These are phyloP conservation scores for Phymatocera aterrima DNA, from an alignment of 2,888 invertebrate genomes.

Conservation along the genomic window DNA sequence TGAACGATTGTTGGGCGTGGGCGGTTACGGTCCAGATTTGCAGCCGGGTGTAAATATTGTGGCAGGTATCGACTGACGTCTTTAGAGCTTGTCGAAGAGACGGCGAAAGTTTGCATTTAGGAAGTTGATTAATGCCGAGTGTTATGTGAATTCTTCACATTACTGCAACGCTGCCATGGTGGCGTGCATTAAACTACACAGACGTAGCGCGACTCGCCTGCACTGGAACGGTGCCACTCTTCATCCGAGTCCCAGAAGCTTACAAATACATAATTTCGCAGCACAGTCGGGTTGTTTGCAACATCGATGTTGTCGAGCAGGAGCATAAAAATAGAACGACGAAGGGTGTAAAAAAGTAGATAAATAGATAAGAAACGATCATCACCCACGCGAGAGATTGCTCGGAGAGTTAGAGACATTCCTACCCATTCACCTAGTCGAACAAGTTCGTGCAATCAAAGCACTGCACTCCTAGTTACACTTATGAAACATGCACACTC, in stretches of 20 bases:
- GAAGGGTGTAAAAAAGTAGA: background rate
- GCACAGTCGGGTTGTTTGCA: background rate
- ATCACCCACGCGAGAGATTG: constrained; percentile 32
- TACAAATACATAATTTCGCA: background rate
- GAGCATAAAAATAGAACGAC: background rate
- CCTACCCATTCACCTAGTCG: constrained; percentile 41
- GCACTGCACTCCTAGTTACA: constrained; percentile 1
- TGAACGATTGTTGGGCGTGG: constrained; percentile 56
- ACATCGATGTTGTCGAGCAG: background rate
- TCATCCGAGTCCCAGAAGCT: background rate
- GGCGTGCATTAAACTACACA: background rate
- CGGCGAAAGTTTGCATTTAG: constrained; percentile 56
- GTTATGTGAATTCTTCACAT: background rate
- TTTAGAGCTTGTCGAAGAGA: constrained; percentile 35
- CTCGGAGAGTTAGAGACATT: constrained; percentile 16
- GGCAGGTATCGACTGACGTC: constrained; percentile 45
- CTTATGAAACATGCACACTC: constrained; percentile 2
- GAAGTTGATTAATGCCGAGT: constrained; percentile 43
- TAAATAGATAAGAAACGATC: constrained; percentile 14
- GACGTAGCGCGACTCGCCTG: background rate
- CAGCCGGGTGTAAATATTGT: constrained; percentile 46
- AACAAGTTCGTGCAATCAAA: constrained; percentile 6
- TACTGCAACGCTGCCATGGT: background rate
- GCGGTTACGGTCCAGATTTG: constrained; percentile 46
- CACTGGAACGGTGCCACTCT: background rate